A percentile compares a stretch with the other conserved stretches of the same genome.
phyloP scores from a whole-genome alignment of 2,797 vertebrate species.

The Lepus townsendii region DNA sequence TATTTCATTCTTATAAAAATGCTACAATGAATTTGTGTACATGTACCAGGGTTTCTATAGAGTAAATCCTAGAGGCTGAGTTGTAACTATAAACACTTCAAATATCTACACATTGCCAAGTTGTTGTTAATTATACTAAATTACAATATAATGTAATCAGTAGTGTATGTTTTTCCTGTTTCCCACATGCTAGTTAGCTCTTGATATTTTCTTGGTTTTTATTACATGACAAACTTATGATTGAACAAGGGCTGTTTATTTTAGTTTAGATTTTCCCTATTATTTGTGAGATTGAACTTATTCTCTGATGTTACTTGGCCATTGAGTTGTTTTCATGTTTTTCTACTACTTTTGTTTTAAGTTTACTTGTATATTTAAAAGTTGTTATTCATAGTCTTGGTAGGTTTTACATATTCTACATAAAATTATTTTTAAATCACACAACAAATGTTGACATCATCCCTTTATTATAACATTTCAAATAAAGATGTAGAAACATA shows the following conservation, averaged over 20 bases:
- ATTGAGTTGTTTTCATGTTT: constrained; percentile 24
- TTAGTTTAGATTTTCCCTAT: constrained; percentile 27
- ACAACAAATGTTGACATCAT: neutral
- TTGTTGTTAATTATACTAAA: neutral
- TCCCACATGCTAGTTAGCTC: neutral
- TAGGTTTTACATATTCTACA: neutral
- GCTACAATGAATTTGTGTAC: neutral
- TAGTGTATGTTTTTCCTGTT: neutral
- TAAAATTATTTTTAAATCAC: constrained; percentile 1
- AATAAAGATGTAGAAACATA: constrained; percentile 7
- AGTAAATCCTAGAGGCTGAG: neutral
- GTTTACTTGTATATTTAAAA: constrained; percentile 9
- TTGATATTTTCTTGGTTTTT: constrained; percentile 33
- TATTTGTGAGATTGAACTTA: constrained; percentile 18
- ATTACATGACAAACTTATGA: neutral
- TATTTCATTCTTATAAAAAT: constrained; percentile 39
- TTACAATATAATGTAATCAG: constrained; percentile 3
- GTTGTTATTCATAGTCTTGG: neutral
- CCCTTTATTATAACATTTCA: neutral
- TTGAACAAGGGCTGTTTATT: neutral
- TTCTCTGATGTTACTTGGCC: neutral
- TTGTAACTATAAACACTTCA: neutral
- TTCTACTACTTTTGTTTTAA: neutral
- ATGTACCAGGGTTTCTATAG: neutral
- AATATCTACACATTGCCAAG: neutral